Conservation (phyloP, 2,797 vertebrate species). For the Eulemur rubriventer region DNA sequence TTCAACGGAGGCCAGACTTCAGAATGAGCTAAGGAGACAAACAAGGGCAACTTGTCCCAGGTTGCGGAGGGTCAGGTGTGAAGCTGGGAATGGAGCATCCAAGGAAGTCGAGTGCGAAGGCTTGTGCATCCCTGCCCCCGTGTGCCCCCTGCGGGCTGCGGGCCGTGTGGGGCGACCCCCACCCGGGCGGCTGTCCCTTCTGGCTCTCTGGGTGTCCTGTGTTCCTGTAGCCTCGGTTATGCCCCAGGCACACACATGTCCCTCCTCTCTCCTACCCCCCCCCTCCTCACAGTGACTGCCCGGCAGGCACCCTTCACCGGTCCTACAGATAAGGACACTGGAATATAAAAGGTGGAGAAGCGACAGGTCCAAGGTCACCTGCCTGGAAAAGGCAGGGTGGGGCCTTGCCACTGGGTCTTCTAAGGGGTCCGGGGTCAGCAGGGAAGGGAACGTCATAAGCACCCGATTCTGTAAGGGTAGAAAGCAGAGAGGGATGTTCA, state of each 20-base stretch:
- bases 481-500: too few species aligned
- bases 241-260: not conserved
- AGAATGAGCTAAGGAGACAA: not conserved
- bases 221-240: not conserved
- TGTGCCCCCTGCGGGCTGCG: not conserved
- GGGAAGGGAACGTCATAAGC: not conserved
- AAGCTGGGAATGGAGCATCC: accelerated
- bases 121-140: too few species aligned
- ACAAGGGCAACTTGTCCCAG: not conserved
- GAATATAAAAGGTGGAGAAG: not conserved
- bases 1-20: not conserved
- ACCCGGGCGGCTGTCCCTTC: accelerated
- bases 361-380: not conserved
- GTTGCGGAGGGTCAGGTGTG: too few species aligned
- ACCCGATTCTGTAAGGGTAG: not conserved
- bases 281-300: accelerated
- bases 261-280: not conserved
- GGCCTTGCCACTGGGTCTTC: not conserved
- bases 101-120: not conserved
- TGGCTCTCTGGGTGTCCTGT: not conserved
- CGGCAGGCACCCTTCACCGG: accelerated
- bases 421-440: not conserved
- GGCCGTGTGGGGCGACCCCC: too few species aligned
- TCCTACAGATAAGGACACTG: not conserved
- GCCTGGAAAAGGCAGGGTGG: not conserved